A percentile compares a stretch with the other conserved stretches of the same genome.
phyloP scores from a whole-genome alignment of 2,113 vertebrate species.

The Melanerpes aurifrons region DNA sequence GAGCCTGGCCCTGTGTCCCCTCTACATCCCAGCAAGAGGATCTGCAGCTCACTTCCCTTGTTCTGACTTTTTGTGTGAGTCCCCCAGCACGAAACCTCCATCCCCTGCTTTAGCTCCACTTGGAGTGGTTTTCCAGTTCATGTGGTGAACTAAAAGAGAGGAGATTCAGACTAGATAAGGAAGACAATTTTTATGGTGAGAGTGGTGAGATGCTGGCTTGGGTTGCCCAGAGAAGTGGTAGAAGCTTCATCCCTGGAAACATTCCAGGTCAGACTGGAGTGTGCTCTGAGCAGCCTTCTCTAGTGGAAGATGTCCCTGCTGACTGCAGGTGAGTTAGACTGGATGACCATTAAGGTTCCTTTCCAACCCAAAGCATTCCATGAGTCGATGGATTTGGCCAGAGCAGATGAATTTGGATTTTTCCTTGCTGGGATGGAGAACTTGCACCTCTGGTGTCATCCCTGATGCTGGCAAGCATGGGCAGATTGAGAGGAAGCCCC shows the following conservation, averaged over 20 bases:
- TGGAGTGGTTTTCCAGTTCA: background rate
- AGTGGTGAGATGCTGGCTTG: background rate
- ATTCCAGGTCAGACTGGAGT: fast-evolving
- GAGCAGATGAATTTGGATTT: background rate
- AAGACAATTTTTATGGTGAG: background rate
- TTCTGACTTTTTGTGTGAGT: background rate
- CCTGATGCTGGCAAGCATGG: fast-evolving
- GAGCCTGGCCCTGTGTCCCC: background rate
- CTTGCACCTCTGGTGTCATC: fast-evolving
- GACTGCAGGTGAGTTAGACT: fast-evolving
- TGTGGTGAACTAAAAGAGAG: background rate
- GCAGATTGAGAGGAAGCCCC: background rate
- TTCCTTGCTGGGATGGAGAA: background rate
- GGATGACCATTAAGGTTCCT: background rate
- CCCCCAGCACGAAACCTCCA: fast-evolving
- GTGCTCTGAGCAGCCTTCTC: background rate
- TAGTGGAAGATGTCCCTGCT: background rate
- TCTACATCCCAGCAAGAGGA: fast-evolving
- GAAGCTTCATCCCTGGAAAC: background rate
- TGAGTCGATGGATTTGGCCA: background rate
- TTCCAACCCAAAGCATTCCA: background rate
- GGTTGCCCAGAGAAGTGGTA: background rate
- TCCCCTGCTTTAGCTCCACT: background rate
- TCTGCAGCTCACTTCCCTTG: fast-evolving
- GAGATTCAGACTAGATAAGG: background rate